These are phyloP conservation scores for Cotesia typhae DNA, from an alignment of 1,140 invertebrate genomes.

Conservation along the genomic window DNA sequence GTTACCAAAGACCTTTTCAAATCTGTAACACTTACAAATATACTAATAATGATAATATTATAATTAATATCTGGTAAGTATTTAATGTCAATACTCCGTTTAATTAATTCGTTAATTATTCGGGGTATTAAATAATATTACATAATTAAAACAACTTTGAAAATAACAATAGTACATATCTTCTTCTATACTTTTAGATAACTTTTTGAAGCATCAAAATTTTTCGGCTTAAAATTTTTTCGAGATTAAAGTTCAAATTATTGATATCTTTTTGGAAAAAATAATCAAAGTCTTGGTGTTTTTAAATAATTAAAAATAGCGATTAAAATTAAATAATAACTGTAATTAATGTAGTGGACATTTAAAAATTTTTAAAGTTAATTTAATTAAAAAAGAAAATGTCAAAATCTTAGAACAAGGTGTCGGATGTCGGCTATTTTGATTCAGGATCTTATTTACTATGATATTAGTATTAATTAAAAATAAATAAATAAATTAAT, in stretches of 20 bases:
- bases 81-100: constrained; percentile 39
- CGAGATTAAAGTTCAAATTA: not conserved
- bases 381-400: constrained; percentile 39
- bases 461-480: no score
- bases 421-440: no score
- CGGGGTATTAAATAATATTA: no score
- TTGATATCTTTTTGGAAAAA: not conserved
- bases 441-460: no score
- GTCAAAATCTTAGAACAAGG: not conserved
- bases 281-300: not conserved
- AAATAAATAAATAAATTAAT: not conserved
- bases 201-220: no score
- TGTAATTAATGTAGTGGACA: no score
- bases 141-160: not conserved
- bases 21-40: constrained; percentile 53
- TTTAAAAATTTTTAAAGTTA: not conserved
- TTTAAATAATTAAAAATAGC: no score
- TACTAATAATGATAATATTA: constrained; percentile 35
- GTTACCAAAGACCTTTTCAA: constrained; percentile 50
- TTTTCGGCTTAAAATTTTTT: no score
- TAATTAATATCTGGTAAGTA: constrained; percentile 45
- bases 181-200: no score
- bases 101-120: not conserved
- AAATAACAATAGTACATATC: constrained; percentile 15
- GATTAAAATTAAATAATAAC: no score